Evolutionary conservation across 1,140 invertebrate species (phyloP).

Genomic region (Adoxophyes honmai): DNA sequence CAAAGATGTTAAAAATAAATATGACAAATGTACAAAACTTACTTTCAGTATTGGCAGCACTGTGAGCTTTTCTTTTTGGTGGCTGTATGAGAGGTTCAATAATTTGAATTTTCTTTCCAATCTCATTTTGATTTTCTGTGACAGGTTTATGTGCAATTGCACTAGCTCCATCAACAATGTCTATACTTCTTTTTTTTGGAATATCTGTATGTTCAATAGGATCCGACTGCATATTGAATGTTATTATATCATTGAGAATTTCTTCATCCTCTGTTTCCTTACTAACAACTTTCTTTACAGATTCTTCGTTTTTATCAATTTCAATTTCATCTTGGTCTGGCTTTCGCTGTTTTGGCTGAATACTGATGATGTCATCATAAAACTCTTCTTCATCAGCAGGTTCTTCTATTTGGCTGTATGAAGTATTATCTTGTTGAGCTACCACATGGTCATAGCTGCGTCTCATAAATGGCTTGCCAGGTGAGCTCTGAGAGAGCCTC

Average conservation of each 20-base stretch:
- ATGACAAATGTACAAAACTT: constrained; percentile 21
- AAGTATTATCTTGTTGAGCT: constrained; percentile 37
- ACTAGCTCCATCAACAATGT: constrained; percentile 26
- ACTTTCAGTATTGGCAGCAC: constrained; percentile 26
- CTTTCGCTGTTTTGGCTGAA: constrained; percentile 23
- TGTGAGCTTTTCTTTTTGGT: constrained; percentile 29
- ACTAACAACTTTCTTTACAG: neutral
- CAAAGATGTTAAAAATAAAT: neutral
- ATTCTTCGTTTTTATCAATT: neutral
- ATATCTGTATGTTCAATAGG: neutral
- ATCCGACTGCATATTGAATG: neutral
- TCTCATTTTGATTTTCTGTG: constrained; percentile 18
- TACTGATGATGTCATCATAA: constrained; percentile 41
- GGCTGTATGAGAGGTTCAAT: constrained; percentile 36
- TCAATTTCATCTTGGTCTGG: neutral
- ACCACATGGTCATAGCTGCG: constrained; percentile 25
- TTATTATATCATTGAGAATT: constrained; percentile 21
- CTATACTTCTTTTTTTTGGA: constrained; percentile 1
- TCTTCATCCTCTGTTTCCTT: constrained; percentile 19
- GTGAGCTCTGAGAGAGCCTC: constrained; percentile 59
- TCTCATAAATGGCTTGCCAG: constrained; percentile 48
- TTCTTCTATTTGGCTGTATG: constrained; percentile 60
- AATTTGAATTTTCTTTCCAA: constrained; percentile 41
- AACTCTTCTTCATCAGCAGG: constrained; percentile 34
- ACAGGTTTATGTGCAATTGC: constrained; percentile 11